Base-by-base conservation (phyloP, 2,113 vertebrate species). In the Muntiacus reevesi region DNA sequence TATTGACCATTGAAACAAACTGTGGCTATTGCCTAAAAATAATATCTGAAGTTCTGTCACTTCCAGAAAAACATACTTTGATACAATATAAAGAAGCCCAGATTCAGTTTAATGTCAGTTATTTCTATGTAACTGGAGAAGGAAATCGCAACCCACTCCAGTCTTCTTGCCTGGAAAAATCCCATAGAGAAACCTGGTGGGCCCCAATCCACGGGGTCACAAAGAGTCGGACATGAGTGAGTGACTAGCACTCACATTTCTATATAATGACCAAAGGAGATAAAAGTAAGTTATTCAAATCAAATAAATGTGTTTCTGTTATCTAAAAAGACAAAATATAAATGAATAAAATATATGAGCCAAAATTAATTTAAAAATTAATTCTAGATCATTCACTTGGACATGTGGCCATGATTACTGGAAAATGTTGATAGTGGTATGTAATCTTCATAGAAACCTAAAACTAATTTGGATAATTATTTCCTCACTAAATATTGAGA, bases 191-290 rank as follows among this genome's bases (percentile, higher is more conserved):
- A 40, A 71, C n/a, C 19, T 71, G n/a, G n/a, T 71, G 19, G 10
- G 5, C 19, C 19, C n/a, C 67, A 71, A 10, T 36, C n/a, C 19
- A 23, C 12, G n/a, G 67, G 19, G 2, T 71, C n/a, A 71, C 67
- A 71, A 67, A 36, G 19, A 40, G 19, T 40, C 0, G 0, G n/a
- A 71, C 5, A 6, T 2, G 0, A 36, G 5, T 40, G 19, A 36
- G 33, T 67, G 64, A 36, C 19, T 71, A 71, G 40, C 10, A 71
- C 9, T 40, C 0, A 12, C 8, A 96, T 94, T 96, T 76, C 28
- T 28, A 54, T 7, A 25, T 40, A 33, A 74, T 88, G 9, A 85
- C 19, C 30, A 71, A 87, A 67, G 2, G 55, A 8, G 1, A 85
- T 45, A 28, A 1, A 86, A 71, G 59, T 2, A 76, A 25, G 6